Evolutionary conservation across 2,888 invertebrate genomes (phyloP).

Genomic region (Ganaspis brasiliensis): DNA sequence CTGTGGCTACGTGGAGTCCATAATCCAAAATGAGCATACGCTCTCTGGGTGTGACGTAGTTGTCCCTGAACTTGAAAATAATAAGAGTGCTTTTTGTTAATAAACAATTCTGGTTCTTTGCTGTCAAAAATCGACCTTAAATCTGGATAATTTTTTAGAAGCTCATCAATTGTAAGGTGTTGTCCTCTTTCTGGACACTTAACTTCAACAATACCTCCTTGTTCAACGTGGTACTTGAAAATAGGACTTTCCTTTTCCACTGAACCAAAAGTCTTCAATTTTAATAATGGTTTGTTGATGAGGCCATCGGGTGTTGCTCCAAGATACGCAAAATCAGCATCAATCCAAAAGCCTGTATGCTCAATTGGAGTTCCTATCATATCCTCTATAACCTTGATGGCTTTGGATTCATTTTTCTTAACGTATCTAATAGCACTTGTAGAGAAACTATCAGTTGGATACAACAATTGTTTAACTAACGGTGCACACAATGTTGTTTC

Average conservation of each 20-base stretch:
- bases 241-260: too few relatives aligned
- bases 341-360: background rate
- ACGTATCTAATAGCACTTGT: background rate
- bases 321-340: background rate
- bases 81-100: constrained; percentile 53
- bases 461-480: background rate
- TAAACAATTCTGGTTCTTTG: background rate
- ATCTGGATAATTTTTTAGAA: background rate
- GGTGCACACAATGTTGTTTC: background rate
- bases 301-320: constrained; percentile 18
- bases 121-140: background rate
- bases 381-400: background rate
- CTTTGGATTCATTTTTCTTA: background rate
- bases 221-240: too few relatives aligned
- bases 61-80: constrained; percentile 61
- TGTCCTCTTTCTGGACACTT: constrained; percentile 17
- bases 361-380: background rate
- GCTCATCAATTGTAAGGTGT: background rate
- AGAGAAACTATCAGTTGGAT: background rate
- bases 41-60: constrained; percentile 51
- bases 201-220: background rate
- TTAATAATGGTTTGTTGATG: background rate
- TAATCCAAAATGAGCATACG: constrained; percentile 52
- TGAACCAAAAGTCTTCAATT: too few relatives aligned
- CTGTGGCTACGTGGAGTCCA: constrained; percentile 52